Conservation (phyloP, 2,113 vertebrate species). For the Dasyornis broadbenti region DNA sequence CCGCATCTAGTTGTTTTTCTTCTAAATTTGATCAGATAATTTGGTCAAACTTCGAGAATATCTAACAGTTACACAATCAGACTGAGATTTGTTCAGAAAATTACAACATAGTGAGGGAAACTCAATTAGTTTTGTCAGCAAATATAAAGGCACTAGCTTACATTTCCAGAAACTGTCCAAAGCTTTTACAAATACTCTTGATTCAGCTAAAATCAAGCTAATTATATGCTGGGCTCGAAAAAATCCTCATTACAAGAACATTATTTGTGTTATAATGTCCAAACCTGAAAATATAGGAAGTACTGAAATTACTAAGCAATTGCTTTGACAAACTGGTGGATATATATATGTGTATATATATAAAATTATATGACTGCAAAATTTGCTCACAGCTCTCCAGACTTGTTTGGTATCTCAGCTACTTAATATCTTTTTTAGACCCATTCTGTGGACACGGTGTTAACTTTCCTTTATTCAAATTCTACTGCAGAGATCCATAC, state of each 20-base stretch:
- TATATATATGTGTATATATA: too few species aligned
- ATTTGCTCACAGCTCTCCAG: neutral
- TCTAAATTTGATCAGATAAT: slow-evolving; percentile 4
- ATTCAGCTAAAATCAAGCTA: slow-evolving; percentile 30
- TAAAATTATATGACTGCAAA: neutral
- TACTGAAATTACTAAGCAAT: neutral
- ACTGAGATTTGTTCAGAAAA: slow-evolving; percentile 5
- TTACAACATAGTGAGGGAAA: neutral
- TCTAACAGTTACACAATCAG: neutral
- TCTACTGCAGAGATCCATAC: neutral
- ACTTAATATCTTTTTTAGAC: neutral
- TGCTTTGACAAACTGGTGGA: neutral
- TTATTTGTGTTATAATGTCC: neutral
- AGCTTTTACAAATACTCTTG: neutral
- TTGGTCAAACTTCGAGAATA: neutral
- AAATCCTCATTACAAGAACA: neutral
- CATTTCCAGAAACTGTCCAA: slow-evolving; percentile 15
- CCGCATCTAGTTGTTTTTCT: neutral
- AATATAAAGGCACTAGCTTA: neutral
- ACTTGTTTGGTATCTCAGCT: neutral
- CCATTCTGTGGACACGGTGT: neutral
- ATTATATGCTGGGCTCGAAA: neutral
- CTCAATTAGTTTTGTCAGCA: slow-evolving; percentile 40
- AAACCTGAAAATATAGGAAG: neutral
- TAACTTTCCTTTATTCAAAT: neutral